phyloP scores from a whole-genome alignment of 2,888 invertebrate genomes.

The Aspidiotus destructor region DNA sequence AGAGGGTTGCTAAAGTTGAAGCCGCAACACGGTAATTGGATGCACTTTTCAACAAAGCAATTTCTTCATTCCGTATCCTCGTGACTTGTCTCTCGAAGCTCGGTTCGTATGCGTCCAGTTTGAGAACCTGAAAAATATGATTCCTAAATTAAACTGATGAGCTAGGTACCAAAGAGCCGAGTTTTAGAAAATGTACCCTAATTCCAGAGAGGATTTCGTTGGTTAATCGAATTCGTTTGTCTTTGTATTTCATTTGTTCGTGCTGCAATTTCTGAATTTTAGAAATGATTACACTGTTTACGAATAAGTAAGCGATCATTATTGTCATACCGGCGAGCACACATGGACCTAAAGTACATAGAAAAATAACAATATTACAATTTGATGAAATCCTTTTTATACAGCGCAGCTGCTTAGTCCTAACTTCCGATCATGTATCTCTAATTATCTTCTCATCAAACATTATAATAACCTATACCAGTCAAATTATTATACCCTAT shows the following conservation, averaged over 20 bases:
- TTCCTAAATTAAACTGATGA: not conserved
- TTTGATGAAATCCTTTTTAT: too few relatives aligned
- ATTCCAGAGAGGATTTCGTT: conserved; percentile 38
- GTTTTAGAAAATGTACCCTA: conserved; percentile 33
- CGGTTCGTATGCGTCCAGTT: conserved; percentile 54
- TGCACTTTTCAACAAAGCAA: conserved; percentile 46
- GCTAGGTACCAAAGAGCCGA: too few relatives aligned
- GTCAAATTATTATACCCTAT: too few relatives aligned
- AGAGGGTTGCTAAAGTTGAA: conserved; percentile 53
- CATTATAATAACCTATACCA: too few relatives aligned
- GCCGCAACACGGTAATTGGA: conserved; percentile 48
- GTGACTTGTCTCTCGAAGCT: conserved; percentile 50
- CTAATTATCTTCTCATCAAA: too few relatives aligned
- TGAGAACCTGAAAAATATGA: conserved; percentile 45
- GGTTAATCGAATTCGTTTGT: conserved; percentile 46
- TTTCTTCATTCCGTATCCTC: conserved; percentile 50
- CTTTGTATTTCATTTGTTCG: conserved; percentile 49
- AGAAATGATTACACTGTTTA: conserved; percentile 45
- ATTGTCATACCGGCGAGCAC: conserved; percentile 51
- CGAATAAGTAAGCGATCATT: conserved; percentile 48
- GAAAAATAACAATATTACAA: too few relatives aligned
- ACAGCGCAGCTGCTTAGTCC: too few relatives aligned
- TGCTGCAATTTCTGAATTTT: conserved; percentile 45
- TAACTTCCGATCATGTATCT: too few relatives aligned
- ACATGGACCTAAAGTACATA: conserved; percentile 44